phyloP scores from a whole-genome alignment of 30 jellyfish, hydroid and myxozoan species.

The Sanderia malayensis region DNA sequence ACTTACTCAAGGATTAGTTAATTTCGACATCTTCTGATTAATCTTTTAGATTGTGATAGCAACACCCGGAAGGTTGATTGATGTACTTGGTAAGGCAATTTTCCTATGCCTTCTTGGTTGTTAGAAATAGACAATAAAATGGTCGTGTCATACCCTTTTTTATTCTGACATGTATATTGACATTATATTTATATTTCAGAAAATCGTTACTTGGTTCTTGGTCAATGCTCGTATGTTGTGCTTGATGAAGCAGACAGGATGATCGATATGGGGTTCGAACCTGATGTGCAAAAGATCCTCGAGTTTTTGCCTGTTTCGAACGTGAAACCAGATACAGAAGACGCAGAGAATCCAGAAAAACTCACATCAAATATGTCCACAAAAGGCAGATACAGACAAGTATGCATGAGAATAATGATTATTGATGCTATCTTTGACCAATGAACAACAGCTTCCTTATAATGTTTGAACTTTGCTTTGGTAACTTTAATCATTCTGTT shows the following conservation, averaged over 20 bases:
- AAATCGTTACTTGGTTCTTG: conserved; percentile 84
- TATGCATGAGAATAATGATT: too few relatives aligned
- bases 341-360: conserved; percentile 90
- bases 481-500: too few relatives aligned
- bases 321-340: conserved; percentile 96
- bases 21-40: not conserved
- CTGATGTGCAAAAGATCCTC: conserved; percentile 86
- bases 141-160: too few relatives aligned
- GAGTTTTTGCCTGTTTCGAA: conserved; percentile 91
- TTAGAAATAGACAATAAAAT: too few relatives aligned
- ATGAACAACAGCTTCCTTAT: too few relatives aligned
- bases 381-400: conserved; percentile 88
- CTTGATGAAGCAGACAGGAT: conserved; percentile 99
- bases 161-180: not conserved
- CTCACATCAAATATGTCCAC: conserved; percentile 63
- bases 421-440: too few relatives aligned
- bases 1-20: too few relatives aligned
- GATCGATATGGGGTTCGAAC: conserved; percentile 99
- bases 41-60: conserved; percentile 90
- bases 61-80: conserved; percentile 98
- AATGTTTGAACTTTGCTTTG: too few relatives aligned
- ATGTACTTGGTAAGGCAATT: conserved; percentile 97
- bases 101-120: too few relatives aligned
- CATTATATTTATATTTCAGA: conserved; percentile 34
- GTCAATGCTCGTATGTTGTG: conserved; percentile 96